phyloP scores from a whole-genome alignment of 64 coral and sea anemone species.

The Hydrozoanthus tunicans region DNA sequence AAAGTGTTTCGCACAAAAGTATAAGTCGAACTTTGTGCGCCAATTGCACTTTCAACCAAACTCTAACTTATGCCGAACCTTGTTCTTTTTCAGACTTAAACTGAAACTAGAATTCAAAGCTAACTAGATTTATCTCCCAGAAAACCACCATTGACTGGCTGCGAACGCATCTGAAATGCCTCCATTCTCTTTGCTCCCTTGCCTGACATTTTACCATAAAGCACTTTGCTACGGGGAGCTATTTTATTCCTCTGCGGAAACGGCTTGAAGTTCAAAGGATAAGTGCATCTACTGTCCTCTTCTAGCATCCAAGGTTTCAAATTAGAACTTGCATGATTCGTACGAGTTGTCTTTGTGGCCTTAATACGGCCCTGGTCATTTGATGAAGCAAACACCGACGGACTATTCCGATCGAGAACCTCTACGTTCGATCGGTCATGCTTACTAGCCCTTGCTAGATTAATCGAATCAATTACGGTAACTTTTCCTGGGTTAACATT shows the following conservation, averaged over 20 bases:
- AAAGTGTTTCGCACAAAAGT: no score
- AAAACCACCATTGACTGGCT: slow-evolving; percentile 34
- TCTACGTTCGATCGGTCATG: slow-evolving; percentile 58
- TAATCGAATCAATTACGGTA: slow-evolving; percentile 30
- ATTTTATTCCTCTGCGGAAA: slow-evolving; percentile 86
- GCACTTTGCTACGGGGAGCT: slow-evolving; percentile 66
- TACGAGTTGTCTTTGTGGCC: slow-evolving; percentile 17
- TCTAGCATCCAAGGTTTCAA: slow-evolving; percentile 79
- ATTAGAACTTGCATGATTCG: slow-evolving; percentile 13
- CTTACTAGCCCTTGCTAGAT: not conserved
- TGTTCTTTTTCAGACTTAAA: not conserved
- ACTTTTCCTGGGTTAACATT: not conserved
- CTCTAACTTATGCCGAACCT: not conserved
- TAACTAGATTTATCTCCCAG: slow-evolving; percentile 50
- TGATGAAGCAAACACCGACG: slow-evolving; percentile 61
- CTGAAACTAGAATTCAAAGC: not conserved
- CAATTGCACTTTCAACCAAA: not conserved
- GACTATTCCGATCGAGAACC: slow-evolving; percentile 72
- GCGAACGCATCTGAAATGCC: slow-evolving; percentile 64
- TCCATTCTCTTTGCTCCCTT: slow-evolving; percentile 81
- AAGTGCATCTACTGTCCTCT: slow-evolving; percentile 77
- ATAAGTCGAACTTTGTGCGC: no score
- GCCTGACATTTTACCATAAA: slow-evolving; percentile 83
- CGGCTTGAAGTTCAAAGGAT: slow-evolving; percentile 81
- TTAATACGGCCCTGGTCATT: slow-evolving; percentile 13